Conservation (phyloP, 1,140 invertebrate genomes). For the Heliconius nattereri region DNA sequence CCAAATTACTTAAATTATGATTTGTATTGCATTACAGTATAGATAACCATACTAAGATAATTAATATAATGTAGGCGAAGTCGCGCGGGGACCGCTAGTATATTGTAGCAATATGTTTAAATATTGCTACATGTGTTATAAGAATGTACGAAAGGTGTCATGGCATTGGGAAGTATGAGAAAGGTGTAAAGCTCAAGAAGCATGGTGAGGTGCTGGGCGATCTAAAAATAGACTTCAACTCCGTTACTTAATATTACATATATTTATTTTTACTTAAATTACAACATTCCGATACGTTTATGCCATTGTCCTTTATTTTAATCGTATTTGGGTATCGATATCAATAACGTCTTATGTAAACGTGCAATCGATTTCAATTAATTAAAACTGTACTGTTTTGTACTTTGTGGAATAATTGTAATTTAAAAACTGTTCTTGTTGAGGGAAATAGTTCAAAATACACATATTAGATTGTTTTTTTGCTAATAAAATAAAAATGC, state of each 20-base stretch:
- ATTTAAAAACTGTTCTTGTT: too few species aligned
- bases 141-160: not conserved
- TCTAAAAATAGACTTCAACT: not conserved
- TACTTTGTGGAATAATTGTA: too few species aligned
- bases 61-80: too few species aligned
- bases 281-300: not conserved
- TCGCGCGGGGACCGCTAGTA: too few species aligned
- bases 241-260: not conserved
- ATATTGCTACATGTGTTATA: not conserved
- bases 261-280: constrained; percentile 2
- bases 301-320: not conserved
- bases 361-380: not conserved
- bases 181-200: not conserved
- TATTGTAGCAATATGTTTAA: not conserved
- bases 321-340: constrained; percentile 2
- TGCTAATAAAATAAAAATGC: too few species aligned
- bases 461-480: too few species aligned
- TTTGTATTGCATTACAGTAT: too few species aligned
- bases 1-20: too few species aligned
- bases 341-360: not conserved
- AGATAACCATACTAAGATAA: too few species aligned
- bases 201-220: not conserved
- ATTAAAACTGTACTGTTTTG: not conserved
- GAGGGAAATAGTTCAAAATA: too few species aligned
- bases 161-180: not conserved